A percentile compares a stretch with the other conserved stretches of the same genome.
phyloP scores from a whole-genome alignment of 2,888 invertebrate genomes.

The Cenopis cana region DNA sequence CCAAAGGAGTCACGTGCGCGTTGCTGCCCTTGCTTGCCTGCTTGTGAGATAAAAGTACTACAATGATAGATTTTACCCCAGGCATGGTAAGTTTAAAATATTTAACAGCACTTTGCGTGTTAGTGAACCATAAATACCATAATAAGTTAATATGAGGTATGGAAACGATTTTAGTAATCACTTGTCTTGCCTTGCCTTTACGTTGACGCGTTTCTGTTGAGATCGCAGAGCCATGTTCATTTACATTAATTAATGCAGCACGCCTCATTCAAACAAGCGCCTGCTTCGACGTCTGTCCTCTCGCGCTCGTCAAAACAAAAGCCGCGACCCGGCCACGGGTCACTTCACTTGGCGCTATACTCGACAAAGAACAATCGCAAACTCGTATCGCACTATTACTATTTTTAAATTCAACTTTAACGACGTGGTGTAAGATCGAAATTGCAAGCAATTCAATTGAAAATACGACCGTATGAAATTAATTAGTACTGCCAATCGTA shows the following conservation, averaged over 20 bases:
- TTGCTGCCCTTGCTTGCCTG: too few species aligned
- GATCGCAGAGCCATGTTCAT: conserved; percentile 12
- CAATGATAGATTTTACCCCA: too few species aligned
- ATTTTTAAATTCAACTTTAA: not conserved
- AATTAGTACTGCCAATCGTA: not conserved
- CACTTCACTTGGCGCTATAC: conserved; percentile 45
- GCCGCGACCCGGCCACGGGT: conserved; percentile 49
- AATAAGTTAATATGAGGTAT: not conserved
- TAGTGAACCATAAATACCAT: not conserved
- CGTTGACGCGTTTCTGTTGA: conserved; percentile 13
- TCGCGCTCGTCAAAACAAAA: conserved; percentile 54
- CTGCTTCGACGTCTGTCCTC: conserved; percentile 52
- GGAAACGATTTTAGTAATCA: not conserved
- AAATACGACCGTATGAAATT: conserved; percentile 1
- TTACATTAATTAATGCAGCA: conserved; percentile 44
- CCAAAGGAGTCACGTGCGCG: too few species aligned
- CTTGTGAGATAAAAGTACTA: too few species aligned
- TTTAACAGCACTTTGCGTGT: not conserved
- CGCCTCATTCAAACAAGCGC: conserved; percentile 45
- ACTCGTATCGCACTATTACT: conserved; percentile 5
- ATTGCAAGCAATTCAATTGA: not conserved
- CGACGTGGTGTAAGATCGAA: not conserved
- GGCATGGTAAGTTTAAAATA: not conserved
- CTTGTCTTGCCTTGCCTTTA: not conserved
- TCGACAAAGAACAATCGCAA: conserved; percentile 1